Conservation (phyloP, 23 tunicate genomes). For the Phallusia fumigata region DNA sequence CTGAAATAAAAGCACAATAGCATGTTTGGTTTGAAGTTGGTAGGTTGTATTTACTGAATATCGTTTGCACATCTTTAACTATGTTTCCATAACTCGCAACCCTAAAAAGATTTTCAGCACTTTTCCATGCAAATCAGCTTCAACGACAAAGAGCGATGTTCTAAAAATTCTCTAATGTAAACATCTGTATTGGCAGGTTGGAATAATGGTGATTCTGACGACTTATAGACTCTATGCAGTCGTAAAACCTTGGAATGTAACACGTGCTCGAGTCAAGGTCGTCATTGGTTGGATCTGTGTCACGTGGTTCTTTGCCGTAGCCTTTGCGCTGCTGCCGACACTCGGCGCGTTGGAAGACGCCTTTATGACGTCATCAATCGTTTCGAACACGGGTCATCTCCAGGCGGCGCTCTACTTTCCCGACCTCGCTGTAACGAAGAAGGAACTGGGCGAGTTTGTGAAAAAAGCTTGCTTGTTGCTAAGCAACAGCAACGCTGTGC, state of each 20-base stretch:
- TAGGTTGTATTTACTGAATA: no score
- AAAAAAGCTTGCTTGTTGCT: constrained; percentile 24
- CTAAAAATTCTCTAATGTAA: no score
- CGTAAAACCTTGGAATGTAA: constrained; percentile 38
- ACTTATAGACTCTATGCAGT: constrained; percentile 55
- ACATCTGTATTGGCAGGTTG: no score
- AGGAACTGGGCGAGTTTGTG: constrained; percentile 18
- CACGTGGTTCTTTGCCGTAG: constrained; percentile 29
- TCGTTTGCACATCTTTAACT: no score
- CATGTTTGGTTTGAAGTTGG: no score
- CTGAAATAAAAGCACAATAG: no score
- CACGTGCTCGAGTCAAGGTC: not conserved
- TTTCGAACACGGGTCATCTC: not conserved
- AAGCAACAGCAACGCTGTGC: no score
- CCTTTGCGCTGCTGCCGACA: constrained; percentile 25
- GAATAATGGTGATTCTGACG: constrained; percentile 43
- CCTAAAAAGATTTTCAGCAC: no score
- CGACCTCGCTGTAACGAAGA: constrained; percentile 22
- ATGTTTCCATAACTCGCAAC: no score
- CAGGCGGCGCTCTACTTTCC: constrained; percentile 23
- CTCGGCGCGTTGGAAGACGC: constrained; percentile 7
- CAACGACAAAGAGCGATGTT: no score
- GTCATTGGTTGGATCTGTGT: constrained; percentile 6
- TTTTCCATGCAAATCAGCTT: no score
- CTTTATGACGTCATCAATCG: constrained; percentile 39